Evolutionary conservation across 2,797 vertebrate species (phyloP).

Genomic region (Glossophaga mutica): DNA sequence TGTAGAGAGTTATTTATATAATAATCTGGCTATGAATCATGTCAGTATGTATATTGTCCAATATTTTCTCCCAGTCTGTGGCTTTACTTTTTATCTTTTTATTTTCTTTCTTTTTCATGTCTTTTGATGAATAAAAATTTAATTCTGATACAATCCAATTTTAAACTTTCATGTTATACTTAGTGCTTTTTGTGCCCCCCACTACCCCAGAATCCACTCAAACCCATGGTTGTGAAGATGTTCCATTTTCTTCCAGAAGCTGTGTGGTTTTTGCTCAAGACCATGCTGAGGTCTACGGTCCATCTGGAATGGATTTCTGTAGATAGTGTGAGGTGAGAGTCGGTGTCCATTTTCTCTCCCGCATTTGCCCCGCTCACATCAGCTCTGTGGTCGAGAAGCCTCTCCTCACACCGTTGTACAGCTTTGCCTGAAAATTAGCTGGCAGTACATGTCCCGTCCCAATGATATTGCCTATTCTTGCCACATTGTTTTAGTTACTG

Average conservation of each 20-base stretch:
- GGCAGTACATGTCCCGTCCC: neutral
- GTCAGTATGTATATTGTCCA: neutral
- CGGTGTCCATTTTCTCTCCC: neutral
- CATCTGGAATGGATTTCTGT: neutral
- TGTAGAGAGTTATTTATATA: neutral
- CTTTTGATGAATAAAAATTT: neutral
- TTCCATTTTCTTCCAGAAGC: neutral
- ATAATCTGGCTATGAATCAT: neutral
- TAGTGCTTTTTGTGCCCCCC: neutral
- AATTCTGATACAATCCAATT: neutral
- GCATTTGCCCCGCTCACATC: neutral
- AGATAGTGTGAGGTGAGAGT: neutral
- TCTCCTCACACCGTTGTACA: neutral
- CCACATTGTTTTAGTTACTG: neutral
- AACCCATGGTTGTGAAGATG: neutral
- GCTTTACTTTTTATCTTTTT: neutral
- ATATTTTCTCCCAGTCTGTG: neutral
- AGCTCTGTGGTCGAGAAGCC: neutral
- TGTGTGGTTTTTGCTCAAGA: neutral
- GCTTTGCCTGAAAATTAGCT: neutral
- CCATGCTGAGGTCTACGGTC: neutral
- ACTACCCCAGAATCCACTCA: neutral
- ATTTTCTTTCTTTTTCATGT: neutral
- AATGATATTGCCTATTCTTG: neutral
- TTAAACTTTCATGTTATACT: neutral